Conservation (phyloP, 2,797 vertebrate genomes). For the Gambelia wislizenii region DNA sequence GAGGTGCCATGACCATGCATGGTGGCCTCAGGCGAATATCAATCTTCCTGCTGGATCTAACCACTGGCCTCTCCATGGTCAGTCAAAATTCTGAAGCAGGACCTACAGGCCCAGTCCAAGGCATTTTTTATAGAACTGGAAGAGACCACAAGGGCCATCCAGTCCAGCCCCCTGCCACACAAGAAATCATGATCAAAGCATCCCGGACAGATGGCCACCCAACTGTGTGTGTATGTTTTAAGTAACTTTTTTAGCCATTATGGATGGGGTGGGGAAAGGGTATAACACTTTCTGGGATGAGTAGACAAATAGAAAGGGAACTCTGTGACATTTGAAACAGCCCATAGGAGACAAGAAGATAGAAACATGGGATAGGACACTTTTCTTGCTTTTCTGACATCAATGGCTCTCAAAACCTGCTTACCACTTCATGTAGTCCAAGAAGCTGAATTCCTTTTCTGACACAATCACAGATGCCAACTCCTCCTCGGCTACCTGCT, state of each 20-base stretch:
- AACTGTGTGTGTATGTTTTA: neutral
- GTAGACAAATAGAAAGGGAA: neutral
- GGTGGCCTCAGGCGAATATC: too few species aligned
- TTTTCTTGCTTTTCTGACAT: neutral
- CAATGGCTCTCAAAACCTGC: neutral
- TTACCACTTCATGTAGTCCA: slow-evolving; percentile 92
- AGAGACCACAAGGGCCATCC: too few species aligned
- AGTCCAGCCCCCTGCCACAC: too few species aligned
- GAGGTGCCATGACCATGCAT: too few species aligned
- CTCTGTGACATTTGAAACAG: too few species aligned
- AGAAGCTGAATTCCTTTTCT: slow-evolving; percentile 91
- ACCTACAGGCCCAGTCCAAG: neutral
- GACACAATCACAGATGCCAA: slow-evolving; percentile 84
- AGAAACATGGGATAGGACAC: neutral
- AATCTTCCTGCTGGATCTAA: neutral
- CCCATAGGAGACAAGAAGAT: too few species aligned
- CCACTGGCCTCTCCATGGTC: neutral
- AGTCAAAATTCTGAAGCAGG: neutral
- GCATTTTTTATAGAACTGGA: too few species aligned
- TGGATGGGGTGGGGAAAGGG: too few species aligned
- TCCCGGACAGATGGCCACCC: too few species aligned
- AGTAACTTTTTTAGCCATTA: neutral
- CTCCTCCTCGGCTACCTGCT: slow-evolving; percentile 88
- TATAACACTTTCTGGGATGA: neutral
- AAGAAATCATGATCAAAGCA: too few species aligned